These are phyloP conservation scores for Microctenopoma lineatum DNA, from an alignment of 2,797 vertebrate genomes.

Conservation along the genomic window DNA sequence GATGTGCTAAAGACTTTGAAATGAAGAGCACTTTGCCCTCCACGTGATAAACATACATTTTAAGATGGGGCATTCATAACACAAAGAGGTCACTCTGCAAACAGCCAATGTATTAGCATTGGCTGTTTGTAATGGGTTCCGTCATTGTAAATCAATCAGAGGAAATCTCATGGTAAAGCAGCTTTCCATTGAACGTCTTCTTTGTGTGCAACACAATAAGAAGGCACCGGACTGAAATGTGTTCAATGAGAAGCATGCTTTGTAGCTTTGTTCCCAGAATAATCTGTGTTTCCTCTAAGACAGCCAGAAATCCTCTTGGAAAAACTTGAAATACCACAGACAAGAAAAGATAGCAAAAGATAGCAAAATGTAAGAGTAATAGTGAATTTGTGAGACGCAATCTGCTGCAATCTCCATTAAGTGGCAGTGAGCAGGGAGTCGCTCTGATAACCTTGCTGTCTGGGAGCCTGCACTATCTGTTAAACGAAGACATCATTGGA, in stretches of 20 bases:
- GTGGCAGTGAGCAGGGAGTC: conserved; percentile 74
- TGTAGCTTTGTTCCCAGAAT: conserved; percentile 62
- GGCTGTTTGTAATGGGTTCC: conserved; percentile 58
- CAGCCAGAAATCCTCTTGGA: conserved; percentile 41
- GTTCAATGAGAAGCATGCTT: conserved; percentile 8
- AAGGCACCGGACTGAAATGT: conserved; percentile 51
- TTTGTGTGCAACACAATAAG: conserved; percentile 32
- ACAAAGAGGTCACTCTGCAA: conserved; percentile 50
- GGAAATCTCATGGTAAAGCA: conserved; percentile 64
- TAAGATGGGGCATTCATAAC: conserved; percentile 28
- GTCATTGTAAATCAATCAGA: conserved; percentile 66
- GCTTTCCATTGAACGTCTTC: conserved; percentile 68
- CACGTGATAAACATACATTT: conserved; percentile 69
- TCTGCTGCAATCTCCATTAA: conserved; percentile 75
- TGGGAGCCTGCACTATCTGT: conserved; percentile 84
- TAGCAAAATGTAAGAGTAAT: conserved; percentile 62
- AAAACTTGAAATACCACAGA: conserved; percentile 64
- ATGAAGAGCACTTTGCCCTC: conserved; percentile 77
- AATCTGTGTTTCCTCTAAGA: conserved; percentile 53
- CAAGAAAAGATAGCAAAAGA: conserved; percentile 57
- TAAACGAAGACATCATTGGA: conserved; percentile 85
- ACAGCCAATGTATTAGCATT: conserved; percentile 54
- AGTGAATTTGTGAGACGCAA: conserved; percentile 65
- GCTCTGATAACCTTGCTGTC: conserved; percentile 80
- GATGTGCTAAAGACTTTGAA: conserved; percentile 81